These are phyloP conservation scores for Pedionomus torquatus DNA, from an alignment of 2,113 vertebrate genomes.

Conservation along the genomic window DNA sequence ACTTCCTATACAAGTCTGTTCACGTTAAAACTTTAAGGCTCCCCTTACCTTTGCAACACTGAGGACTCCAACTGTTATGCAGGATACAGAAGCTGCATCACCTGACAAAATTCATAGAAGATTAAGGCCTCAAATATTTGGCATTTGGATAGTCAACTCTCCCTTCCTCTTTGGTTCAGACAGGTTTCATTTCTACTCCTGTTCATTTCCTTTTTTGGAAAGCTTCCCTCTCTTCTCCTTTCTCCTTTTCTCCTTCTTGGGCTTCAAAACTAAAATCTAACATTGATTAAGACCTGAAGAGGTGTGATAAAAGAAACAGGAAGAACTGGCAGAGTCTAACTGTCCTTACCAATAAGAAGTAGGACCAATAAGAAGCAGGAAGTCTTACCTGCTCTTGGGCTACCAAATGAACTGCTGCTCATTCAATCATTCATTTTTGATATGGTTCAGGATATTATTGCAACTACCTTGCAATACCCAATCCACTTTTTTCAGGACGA, in stretches of 20 bases:
- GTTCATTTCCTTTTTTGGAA: background rate
- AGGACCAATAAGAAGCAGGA: background rate
- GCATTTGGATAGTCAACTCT: background rate
- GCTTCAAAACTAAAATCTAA: background rate
- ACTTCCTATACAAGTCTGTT: background rate
- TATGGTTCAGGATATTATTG: background rate
- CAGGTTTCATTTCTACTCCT: background rate
- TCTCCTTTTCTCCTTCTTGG: background rate
- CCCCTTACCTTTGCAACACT: background rate
- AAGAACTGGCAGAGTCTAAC: background rate
- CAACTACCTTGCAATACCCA: background rate
- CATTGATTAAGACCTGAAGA: background rate
- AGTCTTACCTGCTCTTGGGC: background rate
- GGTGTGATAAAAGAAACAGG: background rate
- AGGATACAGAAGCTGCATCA: background rate
- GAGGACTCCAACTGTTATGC: background rate
- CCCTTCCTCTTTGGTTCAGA: background rate
- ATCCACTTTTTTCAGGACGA: background rate
- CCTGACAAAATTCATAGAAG: background rate
- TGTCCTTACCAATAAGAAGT: background rate
- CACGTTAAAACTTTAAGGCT: background rate
- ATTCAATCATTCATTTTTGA: background rate
- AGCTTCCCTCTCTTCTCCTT: background rate
- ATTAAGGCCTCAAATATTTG: background rate
- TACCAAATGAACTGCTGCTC: background rate